These are phyloP conservation scores for Timandra comae DNA, from an alignment of 2,888 invertebrate species.

Conservation along the genomic window DNA sequence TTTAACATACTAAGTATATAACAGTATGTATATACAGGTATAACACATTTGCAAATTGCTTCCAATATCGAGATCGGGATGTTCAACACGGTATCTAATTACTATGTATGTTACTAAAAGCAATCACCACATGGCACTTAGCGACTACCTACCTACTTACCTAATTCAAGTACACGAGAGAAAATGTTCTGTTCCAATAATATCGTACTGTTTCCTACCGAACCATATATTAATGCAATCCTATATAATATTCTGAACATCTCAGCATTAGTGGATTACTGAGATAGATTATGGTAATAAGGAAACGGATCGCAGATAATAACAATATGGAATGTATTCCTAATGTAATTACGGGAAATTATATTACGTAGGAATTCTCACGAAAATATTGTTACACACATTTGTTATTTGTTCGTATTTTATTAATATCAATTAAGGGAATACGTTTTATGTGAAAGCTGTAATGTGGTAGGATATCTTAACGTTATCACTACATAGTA, in stretches of 20 bases:
- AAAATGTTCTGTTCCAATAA: constrained; percentile 33
- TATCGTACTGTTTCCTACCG: constrained; percentile 28
- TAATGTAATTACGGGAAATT: constrained; percentile 7
- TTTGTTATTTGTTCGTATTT: too few species aligned
- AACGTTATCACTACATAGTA: too few species aligned
- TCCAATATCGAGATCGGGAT: too few species aligned
- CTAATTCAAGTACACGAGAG: constrained; percentile 7
- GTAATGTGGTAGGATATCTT: too few species aligned
- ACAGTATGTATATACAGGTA: too few species aligned
- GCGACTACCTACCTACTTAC: constrained; percentile 3
- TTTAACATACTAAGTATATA: too few species aligned
- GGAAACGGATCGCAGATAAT: constrained; percentile 5
- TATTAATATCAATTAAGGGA: too few species aligned
- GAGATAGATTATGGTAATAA: constrained; percentile 9
- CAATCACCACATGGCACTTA: constrained; percentile 33
- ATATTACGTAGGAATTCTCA: not conserved
- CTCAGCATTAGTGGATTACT: constrained; percentile 5
- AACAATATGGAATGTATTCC: constrained; percentile 10
- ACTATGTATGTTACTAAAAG: constrained; percentile 36
- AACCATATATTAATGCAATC: constrained; percentile 22
- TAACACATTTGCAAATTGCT: too few species aligned
- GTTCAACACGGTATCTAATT: too few species aligned
- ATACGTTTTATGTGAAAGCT: too few species aligned
- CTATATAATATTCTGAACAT: constrained; percentile 6
- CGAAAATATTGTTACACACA: not conserved